Evolutionary conservation across 2,113 vertebrate species (phyloP).

Genomic region (Nothoprocta pentlandii): DNA sequence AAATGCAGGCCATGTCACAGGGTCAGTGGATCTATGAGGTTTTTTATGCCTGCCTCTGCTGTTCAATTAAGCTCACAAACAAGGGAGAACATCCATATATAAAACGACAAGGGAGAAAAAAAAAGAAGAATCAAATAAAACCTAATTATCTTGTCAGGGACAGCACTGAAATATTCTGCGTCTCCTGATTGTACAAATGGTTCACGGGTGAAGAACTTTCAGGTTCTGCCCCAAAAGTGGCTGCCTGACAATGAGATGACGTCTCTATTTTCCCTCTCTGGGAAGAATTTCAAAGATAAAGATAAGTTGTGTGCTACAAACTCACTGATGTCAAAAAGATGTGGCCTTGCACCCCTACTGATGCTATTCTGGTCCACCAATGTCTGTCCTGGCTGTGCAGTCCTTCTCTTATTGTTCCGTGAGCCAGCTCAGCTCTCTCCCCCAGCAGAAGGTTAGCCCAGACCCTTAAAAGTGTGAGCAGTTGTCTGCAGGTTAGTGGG

Average conservation of each 20-base stretch:
- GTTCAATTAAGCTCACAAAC: conserved; percentile 12
- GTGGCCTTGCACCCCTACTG: background rate
- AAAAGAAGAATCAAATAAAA: conserved; percentile 1
- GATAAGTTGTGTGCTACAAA: background rate
- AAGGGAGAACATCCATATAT: background rate
- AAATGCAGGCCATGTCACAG: background rate
- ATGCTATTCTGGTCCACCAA: background rate
- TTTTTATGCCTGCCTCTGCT: background rate
- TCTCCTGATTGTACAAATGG: background rate
- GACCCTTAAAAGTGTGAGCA: background rate
- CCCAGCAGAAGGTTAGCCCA: background rate
- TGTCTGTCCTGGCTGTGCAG: background rate
- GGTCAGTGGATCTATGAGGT: background rate
- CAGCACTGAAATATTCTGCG: background rate
- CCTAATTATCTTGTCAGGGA: conserved; percentile 37
- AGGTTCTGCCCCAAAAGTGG: background rate
- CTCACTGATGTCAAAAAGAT: background rate
- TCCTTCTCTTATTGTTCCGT: background rate
- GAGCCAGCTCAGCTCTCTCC: background rate
- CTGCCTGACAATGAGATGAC: background rate
- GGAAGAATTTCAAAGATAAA: background rate
- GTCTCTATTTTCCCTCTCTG: background rate
- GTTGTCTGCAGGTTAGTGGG: background rate
- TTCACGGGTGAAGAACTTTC: background rate
- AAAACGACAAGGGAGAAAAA: background rate